Base-by-base conservation (phyloP, 2,797 vertebrate genomes). In the Nyctibius grandis region DNA sequence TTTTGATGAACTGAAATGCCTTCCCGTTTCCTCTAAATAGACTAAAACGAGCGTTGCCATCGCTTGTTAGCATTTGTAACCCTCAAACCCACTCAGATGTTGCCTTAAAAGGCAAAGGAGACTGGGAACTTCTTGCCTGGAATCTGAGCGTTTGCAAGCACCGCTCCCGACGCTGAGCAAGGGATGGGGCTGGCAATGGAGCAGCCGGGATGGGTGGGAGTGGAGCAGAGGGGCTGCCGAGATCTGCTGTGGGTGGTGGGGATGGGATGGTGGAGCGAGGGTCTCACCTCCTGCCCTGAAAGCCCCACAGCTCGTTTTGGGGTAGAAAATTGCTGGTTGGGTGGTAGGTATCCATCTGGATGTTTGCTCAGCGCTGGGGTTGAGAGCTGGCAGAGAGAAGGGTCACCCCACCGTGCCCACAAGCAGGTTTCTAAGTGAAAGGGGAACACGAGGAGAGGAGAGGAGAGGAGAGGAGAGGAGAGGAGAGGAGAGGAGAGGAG, bases 101-200 rank as follows among this genome's bases (percentile, higher is more conserved):
- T 97, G 89, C 98, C 98, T 98, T 98, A 98, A 98, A 98, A 98
- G 98, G 98, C 97, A 96, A 98, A 94, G 97, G 94, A 97, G 96
- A 96, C 54, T 53, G 92, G 85, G 89, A 95, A 95, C 91, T 93
- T 96, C 96, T 96, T 68, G 95, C 79, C 95, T 95, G 95, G 94
- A 97, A 95, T 97, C 95, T 8, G 48, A 85, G 86, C 15, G 68
- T 14, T 56, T 6, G 50, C 83, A 70, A n/a, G 86, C 60, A 33
- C 90, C 12, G 19, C 93, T 82, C 81, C 83, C 28, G 75, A 26
- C 0, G 3, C 73, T 15, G 72, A 70, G 57, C 31, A 16, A 87
- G 64, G 67, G 48, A 57, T 26, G 57, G 82, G 48, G 89, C 36
- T 64, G n/a, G 78, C 33, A 53, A 22, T 1, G 63, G 48, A 82